Evolutionary conservation across 2,797 vertebrate species (phyloP).

Genomic region (Crocidura indochinensis): DNA sequence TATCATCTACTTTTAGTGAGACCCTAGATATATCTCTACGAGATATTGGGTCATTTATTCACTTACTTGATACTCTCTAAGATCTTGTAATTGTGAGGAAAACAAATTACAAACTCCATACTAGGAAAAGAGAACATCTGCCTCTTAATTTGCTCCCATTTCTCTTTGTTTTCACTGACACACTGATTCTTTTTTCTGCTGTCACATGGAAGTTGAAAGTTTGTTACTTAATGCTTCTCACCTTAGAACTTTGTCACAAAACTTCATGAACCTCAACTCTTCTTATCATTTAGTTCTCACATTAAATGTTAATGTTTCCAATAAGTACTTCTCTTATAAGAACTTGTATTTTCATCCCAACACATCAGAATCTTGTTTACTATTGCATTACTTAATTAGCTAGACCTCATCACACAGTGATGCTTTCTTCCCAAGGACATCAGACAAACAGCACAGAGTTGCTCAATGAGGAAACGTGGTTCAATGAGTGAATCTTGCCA

Average conservation of each 20-base stretch:
- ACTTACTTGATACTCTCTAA: neutral
- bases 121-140: neutral
- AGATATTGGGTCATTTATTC: neutral
- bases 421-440: neutral
- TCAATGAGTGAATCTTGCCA: neutral
- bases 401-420: neutral
- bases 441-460: neutral
- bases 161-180: neutral
- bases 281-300: neutral
- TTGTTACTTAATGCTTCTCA: too few relatives aligned
- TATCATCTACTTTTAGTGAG: too few relatives aligned
- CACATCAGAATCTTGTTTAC: neutral
- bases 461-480: neutral
- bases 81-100: neutral
- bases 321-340: neutral
- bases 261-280: too few relatives aligned
- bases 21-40: neutral
- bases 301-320: too few relatives aligned
- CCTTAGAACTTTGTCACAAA: too few relatives aligned
- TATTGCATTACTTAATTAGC: neutral
- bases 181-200: too few relatives aligned
- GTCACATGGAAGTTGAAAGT: too few relatives aligned
- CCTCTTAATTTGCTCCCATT: neutral
- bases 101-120: neutral
- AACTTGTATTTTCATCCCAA: neutral